Conservation (phyloP, 2,797 vertebrate genomes). For the Phataginus tricuspis region DNA sequence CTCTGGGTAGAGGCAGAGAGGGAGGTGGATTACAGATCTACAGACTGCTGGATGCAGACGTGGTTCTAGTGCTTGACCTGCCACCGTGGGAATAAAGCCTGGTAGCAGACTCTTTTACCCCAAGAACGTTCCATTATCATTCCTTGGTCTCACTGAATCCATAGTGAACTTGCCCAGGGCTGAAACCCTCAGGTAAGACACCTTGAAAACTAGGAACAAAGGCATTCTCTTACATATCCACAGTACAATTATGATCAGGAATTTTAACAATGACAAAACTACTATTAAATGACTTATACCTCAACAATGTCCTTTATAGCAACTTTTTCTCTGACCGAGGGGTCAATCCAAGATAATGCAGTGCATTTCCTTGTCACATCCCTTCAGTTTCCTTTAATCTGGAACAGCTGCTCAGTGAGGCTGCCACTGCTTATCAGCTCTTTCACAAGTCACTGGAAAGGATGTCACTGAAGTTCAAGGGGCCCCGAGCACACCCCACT, state of each 20-base stretch:
- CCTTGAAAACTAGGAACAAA: slow-evolving; percentile 9
- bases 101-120: no score
- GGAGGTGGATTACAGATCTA: no score
- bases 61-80: no score
- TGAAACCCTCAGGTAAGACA: no score
- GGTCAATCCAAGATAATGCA: not conserved
- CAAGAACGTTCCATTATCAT: no score
- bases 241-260: not conserved
- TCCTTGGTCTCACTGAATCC: no score
- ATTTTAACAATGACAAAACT: not conserved
- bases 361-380: not conserved
- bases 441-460: not conserved
- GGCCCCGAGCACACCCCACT: not conserved
- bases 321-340: not conserved
- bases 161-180: no score
- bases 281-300: not conserved
- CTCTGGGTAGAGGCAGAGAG: no score
- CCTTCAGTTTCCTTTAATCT: not conserved
- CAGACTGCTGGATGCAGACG: no score
- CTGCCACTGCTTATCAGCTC: not conserved
- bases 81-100: no score
- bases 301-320: not conserved
- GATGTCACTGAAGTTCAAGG: not conserved
- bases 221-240: not conserved
- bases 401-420: not conserved